A percentile compares a stretch with the other conserved stretches of the same genome.
Conservation (phyloP, 2,113 vertebrate genomes). For the Brachyhypopomus occidentalis region DNA sequence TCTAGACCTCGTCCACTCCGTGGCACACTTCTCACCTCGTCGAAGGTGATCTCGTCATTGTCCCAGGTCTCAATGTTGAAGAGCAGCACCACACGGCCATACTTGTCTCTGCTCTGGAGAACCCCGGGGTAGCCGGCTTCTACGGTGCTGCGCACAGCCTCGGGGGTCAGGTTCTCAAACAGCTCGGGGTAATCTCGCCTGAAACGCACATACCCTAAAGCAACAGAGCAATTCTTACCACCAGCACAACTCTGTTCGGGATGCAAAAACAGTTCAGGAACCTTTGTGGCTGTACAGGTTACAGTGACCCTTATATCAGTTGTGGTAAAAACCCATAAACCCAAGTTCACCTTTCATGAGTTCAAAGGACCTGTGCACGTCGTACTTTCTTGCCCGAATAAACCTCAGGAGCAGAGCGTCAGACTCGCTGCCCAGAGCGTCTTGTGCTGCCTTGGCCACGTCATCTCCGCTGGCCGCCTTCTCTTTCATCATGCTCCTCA, state of each 20-base stretch:
- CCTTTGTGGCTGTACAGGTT: neutral
- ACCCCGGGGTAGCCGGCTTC: conserved; percentile 96
- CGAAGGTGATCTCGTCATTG: conserved; percentile 94
- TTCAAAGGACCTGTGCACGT: conserved; percentile 85
- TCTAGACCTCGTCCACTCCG: neutral
- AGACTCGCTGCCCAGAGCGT: conserved; percentile 79
- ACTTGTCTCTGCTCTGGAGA: conserved; percentile 87
- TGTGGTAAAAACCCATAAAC: neutral
- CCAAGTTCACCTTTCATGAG: conserved; percentile 86
- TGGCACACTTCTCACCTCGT: conserved; percentile 78
- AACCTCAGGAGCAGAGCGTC: conserved; percentile 85
- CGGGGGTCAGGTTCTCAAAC: conserved; percentile 87
- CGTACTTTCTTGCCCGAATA: conserved; percentile 91
- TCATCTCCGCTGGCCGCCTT: conserved; percentile 79
- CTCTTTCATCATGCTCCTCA: conserved; percentile 80
- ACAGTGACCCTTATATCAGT: neutral
- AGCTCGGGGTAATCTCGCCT: conserved; percentile 94
- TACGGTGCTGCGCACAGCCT: conserved; percentile 92
- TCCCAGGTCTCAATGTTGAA: conserved; percentile 99
- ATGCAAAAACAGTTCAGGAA: neutral
- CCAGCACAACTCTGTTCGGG: neutral
- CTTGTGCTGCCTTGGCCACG: conserved; percentile 78
- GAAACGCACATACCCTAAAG: conserved; percentile 90
- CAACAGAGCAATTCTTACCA: neutral
- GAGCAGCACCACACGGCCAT: conserved; percentile 93